These are phyloP conservation scores for Ploceus nigricollis DNA, from an alignment of 2,113 vertebrate genomes.

Conservation along the genomic window DNA sequence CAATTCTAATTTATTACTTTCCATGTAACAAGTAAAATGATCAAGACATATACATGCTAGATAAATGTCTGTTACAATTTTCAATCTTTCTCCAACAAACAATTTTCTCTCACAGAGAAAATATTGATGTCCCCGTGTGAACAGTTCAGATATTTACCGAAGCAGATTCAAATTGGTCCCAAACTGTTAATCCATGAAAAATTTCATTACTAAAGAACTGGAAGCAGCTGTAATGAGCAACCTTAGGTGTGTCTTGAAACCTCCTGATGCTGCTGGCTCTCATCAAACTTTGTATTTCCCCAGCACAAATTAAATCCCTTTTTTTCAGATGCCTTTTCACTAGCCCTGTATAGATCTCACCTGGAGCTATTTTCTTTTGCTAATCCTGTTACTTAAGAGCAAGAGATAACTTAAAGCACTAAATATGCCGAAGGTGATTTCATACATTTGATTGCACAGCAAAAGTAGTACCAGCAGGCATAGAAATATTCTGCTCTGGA, in stretches of 20 bases:
- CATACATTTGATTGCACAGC: not conserved
- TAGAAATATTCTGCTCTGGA: not conserved
- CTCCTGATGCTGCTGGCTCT: not conserved
- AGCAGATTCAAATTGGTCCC: not conserved
- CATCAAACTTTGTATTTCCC: not conserved
- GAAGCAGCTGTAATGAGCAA: not conserved
- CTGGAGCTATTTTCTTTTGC: constrained; percentile 1
- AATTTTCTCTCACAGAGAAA: not conserved
- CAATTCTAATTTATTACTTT: not conserved
- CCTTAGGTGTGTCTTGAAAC: not conserved
- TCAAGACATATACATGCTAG: not conserved
- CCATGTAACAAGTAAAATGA: not conserved
- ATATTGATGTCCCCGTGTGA: not conserved
- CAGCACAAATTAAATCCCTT: not conserved
- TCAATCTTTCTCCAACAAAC: not conserved
- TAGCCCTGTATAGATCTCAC: not conserved
- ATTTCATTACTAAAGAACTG: not conserved
- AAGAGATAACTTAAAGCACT: not conserved
- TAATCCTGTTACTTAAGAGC: not conserved
- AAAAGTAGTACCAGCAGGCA: not conserved
- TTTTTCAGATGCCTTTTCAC: not conserved
- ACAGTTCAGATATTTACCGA: not conserved
- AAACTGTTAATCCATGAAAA: not conserved
- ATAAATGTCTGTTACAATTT: not conserved
- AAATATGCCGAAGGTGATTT: not conserved